Conservation (phyloP, 2,888 invertebrate genomes). For the Noctua janthe region DNA sequence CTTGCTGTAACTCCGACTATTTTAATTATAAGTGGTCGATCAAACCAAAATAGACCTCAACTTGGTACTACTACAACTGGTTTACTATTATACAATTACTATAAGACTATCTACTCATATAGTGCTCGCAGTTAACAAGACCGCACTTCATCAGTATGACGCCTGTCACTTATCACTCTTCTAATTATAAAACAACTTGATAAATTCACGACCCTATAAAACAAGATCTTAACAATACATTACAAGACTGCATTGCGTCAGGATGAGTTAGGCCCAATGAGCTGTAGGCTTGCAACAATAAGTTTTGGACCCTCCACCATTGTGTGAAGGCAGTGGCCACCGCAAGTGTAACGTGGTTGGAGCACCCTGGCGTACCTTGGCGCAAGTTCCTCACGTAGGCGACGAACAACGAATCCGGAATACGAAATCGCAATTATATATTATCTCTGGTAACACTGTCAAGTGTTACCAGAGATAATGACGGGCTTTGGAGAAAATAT, state of each 20-base stretch:
- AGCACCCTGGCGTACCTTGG: constrained; percentile 61
- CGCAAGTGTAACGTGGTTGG: constrained; percentile 44
- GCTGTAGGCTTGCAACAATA: constrained; percentile 6
- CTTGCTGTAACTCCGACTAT: neutral
- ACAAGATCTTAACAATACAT: constrained; percentile 47
- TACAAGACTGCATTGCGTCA: constrained; percentile 65
- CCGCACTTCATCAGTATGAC: neutral
- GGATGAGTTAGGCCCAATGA: constrained; percentile 28
- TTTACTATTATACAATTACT: too few relatives aligned
- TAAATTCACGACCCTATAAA: constrained; percentile 29
- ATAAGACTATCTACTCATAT: neutral
- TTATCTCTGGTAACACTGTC: too few relatives aligned
- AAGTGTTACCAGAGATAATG: constrained; percentile 52
- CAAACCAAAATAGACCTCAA: neutral
- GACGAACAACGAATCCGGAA: constrained; percentile 60
- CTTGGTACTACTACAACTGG: too few relatives aligned
- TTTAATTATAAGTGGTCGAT: neutral
- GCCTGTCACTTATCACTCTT: neutral
- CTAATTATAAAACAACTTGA: constrained; percentile 23
- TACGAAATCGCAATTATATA: constrained; percentile 66
- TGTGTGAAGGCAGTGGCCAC: constrained; percentile 38
- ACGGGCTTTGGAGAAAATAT: constrained; percentile 41
- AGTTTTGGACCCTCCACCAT: constrained; percentile 43
- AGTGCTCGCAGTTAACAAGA: neutral
- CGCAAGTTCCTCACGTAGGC: constrained; percentile 66